These are phyloP conservation scores for Parasteatoda tepidariorum DNA, from an alignment of 1,140 invertebrate genomes.

Conservation along the genomic window DNA sequence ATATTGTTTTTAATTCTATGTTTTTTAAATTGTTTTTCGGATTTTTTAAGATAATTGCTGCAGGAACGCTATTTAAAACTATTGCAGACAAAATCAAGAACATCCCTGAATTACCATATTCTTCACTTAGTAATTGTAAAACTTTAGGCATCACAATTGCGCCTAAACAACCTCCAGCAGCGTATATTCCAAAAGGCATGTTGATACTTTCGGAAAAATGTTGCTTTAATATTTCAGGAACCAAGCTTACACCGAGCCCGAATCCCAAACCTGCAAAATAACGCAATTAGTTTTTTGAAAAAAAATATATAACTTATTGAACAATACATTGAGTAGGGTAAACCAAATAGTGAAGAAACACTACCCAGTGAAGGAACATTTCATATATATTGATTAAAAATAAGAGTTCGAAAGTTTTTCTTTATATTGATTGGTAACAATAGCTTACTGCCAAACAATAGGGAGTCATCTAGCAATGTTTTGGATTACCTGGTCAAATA, in stretches of 20 bases:
- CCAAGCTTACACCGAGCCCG: background rate
- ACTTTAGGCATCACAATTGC: background rate
- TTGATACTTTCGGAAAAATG: constrained; percentile 14
- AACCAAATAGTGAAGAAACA: too few relatives aligned
- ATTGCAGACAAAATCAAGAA: constrained; percentile 17
- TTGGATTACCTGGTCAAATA: too few relatives aligned
- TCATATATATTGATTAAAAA: too few relatives aligned
- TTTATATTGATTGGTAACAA: too few relatives aligned
- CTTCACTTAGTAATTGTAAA: background rate
- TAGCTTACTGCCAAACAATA: too few relatives aligned
- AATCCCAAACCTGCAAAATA: constrained; percentile 20
- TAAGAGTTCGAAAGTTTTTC: too few relatives aligned
- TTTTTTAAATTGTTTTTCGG: background rate
- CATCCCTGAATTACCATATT: constrained; percentile 8
- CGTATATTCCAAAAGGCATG: background rate
- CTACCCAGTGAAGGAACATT: too few relatives aligned
- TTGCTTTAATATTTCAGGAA: constrained; percentile 23
- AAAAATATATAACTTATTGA: too few relatives aligned
- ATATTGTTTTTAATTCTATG: background rate
- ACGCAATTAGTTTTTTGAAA: too few relatives aligned
- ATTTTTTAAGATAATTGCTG: constrained; percentile 1
- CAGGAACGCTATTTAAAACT: constrained; percentile 4
- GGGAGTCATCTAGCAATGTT: too few relatives aligned
- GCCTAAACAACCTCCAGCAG: constrained; percentile 6
- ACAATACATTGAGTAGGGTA: too few relatives aligned